Evolutionary conservation across 2,888 invertebrate genomes (phyloP).

Genomic region (Drosophila rellima): DNA sequence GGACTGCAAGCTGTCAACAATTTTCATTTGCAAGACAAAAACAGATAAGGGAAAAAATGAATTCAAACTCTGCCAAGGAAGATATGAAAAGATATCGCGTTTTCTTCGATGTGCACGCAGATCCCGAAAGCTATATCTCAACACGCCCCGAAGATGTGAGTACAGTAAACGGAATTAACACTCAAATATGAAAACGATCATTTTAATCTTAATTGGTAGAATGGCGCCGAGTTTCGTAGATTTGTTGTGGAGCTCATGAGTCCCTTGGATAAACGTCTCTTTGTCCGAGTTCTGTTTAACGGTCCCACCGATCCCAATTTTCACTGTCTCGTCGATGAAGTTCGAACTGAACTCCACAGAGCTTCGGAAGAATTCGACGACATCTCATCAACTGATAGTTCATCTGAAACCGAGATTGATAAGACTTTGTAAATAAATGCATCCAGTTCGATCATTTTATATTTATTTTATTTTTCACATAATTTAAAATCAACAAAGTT

Average conservation of each 20-base stretch:
- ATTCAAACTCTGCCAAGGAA: background rate
- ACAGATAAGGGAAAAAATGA: background rate
- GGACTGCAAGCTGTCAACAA: background rate
- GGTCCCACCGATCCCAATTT: conserved; percentile 9
- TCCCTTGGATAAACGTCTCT: conserved; percentile 1
- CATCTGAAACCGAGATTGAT: background rate
- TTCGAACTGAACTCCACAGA: background rate
- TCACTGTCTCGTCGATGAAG: background rate
- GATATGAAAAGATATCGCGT: background rate
- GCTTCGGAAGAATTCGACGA: background rate
- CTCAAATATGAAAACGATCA: too few species aligned
- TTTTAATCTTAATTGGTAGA: conserved; percentile 6
- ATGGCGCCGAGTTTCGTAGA: conserved; percentile 4
- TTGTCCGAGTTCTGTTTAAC: conserved; percentile 3
- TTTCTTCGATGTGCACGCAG: background rate
- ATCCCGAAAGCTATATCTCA: background rate
- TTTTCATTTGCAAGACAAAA: background rate
- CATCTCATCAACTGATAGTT: background rate
- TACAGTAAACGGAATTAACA: background rate
- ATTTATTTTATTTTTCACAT: too few species aligned
- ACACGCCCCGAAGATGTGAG: conserved; percentile 24
- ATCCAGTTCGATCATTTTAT: too few species aligned
- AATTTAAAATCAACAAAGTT: too few species aligned
- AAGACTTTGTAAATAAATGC: background rate
- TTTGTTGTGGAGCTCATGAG: background rate